Conservation (phyloP, 2,113 vertebrate genomes). For the Microtus pennsylvanicus region DNA sequence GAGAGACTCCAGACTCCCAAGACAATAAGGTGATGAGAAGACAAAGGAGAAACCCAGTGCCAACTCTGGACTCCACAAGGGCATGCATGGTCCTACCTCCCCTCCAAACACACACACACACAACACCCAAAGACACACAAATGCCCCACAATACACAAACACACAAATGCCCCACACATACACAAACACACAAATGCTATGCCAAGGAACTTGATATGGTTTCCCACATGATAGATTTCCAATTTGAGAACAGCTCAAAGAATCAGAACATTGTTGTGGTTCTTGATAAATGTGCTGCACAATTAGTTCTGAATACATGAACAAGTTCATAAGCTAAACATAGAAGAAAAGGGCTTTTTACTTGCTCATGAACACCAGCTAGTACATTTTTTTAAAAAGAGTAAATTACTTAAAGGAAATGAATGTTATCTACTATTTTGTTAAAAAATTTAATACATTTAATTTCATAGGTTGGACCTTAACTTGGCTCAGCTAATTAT, state of each 20-base stretch:
- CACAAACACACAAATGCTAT: too few species aligned
- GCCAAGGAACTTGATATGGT: neutral
- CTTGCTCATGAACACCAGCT: neutral
- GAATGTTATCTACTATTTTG: neutral
- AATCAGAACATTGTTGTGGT: slow-evolving; percentile 2
- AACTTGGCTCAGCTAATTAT: neutral
- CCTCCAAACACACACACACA: neutral
- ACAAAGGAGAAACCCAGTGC: neutral
- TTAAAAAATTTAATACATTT: slow-evolving; percentile 4
- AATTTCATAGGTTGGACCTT: neutral
- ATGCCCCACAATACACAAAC: neutral
- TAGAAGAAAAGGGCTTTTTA: neutral
- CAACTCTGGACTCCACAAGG: too few species aligned
- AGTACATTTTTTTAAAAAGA: neutral
- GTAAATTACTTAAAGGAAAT: neutral
- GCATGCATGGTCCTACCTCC: neutral
- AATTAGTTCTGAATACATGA: slow-evolving; percentile 4
- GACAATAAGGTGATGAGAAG: neutral
- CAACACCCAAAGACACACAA: too few species aligned
- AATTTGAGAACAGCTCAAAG: neutral
- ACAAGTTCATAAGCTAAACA: neutral
- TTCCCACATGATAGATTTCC: neutral
- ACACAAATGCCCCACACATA: neutral
- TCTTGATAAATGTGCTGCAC: neutral
- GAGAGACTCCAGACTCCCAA: neutral